These are phyloP conservation scores for Hoplodrina blanda DNA, from an alignment of 2,888 invertebrate genomes.

Conservation along the genomic window DNA sequence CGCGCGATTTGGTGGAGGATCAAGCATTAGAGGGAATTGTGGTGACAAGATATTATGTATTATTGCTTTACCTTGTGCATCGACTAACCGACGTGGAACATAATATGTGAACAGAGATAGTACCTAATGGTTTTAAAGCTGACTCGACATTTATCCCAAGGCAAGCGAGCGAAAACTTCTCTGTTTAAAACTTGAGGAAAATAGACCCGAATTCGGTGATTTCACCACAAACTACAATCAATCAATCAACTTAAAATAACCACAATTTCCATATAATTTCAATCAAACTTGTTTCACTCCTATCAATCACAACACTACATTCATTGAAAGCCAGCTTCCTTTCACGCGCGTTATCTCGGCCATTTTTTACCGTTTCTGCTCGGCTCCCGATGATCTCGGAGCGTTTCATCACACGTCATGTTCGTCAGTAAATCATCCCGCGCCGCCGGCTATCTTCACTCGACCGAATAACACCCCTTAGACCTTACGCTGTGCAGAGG, in stretches of 20 bases:
- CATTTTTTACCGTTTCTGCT: slow-evolving; percentile 55
- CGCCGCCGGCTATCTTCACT: slow-evolving; percentile 63
- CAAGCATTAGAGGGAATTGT: slow-evolving; percentile 23
- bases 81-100: neutral
- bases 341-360: slow-evolving; percentile 58
- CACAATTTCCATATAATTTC: slow-evolving; percentile 36
- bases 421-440: slow-evolving; percentile 65
- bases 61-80: slow-evolving; percentile 14
- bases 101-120: neutral
- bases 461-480: slow-evolving; percentile 62
- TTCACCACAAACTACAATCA: neutral
- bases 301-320: slow-evolving; percentile 56
- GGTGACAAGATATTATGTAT: slow-evolving; percentile 24
- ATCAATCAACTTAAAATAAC: neutral
- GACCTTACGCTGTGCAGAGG: slow-evolving; percentile 22
- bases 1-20: slow-evolving; percentile 31
- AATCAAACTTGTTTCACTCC: slow-evolving; percentile 14
- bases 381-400: slow-evolving; percentile 53
- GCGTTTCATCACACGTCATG: slow-evolving; percentile 65
- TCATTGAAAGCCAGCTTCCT: slow-evolving; percentile 46
- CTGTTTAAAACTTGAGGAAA: neutral
- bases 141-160: neutral
- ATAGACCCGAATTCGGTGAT: neutral
- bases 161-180: too few relatives aligned
- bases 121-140: neutral